A percentile compares a stretch with the other conserved stretches of the same genome.
Conservation (phyloP, 2,113 vertebrate species). For the Neopipo cinnamomea region DNA sequence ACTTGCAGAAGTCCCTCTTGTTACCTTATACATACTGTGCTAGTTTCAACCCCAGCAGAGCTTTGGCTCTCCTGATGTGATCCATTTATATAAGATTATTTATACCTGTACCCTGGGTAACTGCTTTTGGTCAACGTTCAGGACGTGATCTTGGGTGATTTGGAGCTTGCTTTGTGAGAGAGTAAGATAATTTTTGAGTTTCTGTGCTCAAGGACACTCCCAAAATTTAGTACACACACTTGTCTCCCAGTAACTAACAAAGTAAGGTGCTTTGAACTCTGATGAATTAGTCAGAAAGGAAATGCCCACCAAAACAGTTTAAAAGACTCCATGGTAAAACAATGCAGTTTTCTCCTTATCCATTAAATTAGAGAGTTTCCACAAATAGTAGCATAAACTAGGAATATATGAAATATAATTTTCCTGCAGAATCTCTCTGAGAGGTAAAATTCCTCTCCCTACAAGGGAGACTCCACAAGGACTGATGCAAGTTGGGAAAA, state of each 20-base stretch:
- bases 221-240: not conserved
- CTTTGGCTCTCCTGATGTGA: not conserved
- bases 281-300: not conserved
- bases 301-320: not conserved
- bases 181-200: not conserved
- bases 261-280: not conserved
- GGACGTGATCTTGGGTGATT: not conserved
- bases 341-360: not conserved
- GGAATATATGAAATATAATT: not conserved
- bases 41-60: not conserved
- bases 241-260: not conserved
- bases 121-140: not conserved
- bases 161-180: not conserved
- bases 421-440: not conserved
- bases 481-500: not conserved
- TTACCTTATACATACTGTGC: not conserved
- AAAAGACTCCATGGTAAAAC: not conserved
- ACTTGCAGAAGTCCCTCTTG: not conserved
- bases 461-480: not conserved
- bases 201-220: not conserved
- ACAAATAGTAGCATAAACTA: not conserved
- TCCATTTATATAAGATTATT: not conserved
- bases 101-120: not conserved
- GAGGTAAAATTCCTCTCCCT: not conserved
- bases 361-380: not conserved